Evolutionary conservation across 2,113 vertebrate species (phyloP).

Genomic region (Centropus bengalensis): DNA sequence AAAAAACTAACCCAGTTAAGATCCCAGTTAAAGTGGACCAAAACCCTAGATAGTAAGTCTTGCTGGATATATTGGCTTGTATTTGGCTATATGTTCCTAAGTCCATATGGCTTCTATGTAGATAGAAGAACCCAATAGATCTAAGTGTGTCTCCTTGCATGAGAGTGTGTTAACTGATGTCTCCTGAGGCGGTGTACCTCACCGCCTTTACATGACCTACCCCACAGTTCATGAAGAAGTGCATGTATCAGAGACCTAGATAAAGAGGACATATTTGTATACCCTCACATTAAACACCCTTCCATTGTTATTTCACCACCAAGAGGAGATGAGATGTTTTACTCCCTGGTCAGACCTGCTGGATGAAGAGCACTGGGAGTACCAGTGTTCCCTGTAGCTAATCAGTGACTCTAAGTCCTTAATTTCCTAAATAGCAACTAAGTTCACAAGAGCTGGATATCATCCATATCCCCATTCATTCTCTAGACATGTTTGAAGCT

Average conservation of each 20-base stretch:
- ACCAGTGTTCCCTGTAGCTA: not conserved
- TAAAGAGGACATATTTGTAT: not conserved
- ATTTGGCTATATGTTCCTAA: not conserved
- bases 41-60: not conserved
- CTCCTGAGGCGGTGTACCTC: not conserved
- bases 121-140: not conserved
- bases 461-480: slow-evolving; percentile 10
- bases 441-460: slow-evolving; percentile 17
- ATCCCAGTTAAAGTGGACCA: not conserved
- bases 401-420: not conserved
- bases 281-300: not conserved
- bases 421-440: not conserved
- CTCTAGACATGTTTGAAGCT: not conserved
- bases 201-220: not conserved
- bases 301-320: not conserved
- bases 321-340: not conserved
- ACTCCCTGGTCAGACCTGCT: not conserved
- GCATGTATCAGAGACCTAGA: not conserved
- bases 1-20: not conserved
- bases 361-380: not conserved
- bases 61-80: not conserved
- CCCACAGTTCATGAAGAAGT: not conserved
- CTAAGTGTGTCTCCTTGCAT: not conserved
- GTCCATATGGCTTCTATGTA: not conserved
- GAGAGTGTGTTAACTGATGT: not conserved